These are phyloP conservation scores for Lanistes nyassanus DNA, from an alignment of 1,140 invertebrate species.

Conservation along the genomic window DNA sequence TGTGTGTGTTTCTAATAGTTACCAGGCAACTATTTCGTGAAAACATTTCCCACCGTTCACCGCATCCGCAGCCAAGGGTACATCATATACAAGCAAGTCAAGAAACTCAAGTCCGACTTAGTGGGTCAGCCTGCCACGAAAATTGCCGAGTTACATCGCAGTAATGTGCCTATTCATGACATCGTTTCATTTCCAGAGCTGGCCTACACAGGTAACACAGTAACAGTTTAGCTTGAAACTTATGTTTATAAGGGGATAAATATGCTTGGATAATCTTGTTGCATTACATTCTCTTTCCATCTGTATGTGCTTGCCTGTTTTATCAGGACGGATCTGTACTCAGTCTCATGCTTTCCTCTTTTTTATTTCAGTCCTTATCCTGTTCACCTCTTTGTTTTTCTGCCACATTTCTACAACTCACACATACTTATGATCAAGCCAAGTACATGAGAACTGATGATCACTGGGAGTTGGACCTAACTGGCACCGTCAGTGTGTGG, in stretches of 20 bases:
- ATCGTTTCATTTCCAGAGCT: slow-evolving; percentile 43
- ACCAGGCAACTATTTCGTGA: slow-evolving; percentile 34
- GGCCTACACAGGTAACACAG: slow-evolving; percentile 54
- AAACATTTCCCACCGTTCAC: slow-evolving; percentile 50
- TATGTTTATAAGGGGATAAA: too few relatives aligned
- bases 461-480: too few relatives aligned
- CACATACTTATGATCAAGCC: too few relatives aligned
- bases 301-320: too few relatives aligned
- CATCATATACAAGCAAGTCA: slow-evolving; percentile 45
- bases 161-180: slow-evolving; percentile 42
- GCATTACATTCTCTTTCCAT: too few relatives aligned
- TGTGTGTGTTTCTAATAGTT: slow-evolving; percentile 35
- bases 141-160: slow-evolving; percentile 33
- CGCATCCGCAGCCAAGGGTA: slow-evolving; percentile 54
- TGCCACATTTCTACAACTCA: neutral
- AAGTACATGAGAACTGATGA: too few relatives aligned
- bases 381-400: neutral
- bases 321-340: too few relatives aligned
- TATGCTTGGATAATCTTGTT: too few relatives aligned
- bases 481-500: too few relatives aligned
- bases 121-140: slow-evolving; percentile 28
- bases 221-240: neutral
- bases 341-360: too few relatives aligned
- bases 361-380: too few relatives aligned
- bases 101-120: slow-evolving; percentile 46